phyloP scores from a whole-genome alignment of 2,797 vertebrate genomes.

The Distichodus sexfasciatus region DNA sequence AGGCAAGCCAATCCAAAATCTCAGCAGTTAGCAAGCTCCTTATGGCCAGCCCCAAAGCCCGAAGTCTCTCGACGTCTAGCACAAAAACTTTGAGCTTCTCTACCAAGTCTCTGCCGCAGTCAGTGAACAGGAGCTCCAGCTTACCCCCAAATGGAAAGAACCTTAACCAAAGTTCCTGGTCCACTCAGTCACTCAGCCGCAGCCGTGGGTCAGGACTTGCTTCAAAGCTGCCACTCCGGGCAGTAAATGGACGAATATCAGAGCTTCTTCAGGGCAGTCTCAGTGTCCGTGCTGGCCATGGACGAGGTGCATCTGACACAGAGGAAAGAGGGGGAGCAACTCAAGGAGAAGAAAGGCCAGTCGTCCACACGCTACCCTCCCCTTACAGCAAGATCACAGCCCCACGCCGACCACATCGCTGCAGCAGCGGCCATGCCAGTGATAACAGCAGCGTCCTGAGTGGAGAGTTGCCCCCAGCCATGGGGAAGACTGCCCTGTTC shows the following conservation, averaged over 20 bases:
- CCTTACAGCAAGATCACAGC: conserved; percentile 98
- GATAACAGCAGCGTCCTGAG: conserved; percentile 95
- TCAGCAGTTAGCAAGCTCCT: conserved; percentile 96
- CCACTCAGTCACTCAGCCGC: conserved; percentile 94
- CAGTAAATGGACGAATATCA: conserved; percentile 91
- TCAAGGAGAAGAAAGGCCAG: conserved; percentile 74
- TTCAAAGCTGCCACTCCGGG: conserved; percentile 89
- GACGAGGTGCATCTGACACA: conserved; percentile 68
- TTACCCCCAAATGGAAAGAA: conserved; percentile 81
- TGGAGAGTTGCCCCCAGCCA: conserved; percentile 92
- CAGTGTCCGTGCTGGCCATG: conserved; percentile 67
- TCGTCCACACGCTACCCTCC: conserved; percentile 84
- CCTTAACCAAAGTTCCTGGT: conserved; percentile 80
- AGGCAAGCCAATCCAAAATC: conserved; percentile 86
- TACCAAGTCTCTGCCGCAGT: conserved; percentile 94
- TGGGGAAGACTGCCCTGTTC: conserved; percentile 96
- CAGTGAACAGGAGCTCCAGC: conserved; percentile 84
- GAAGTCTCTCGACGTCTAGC: conserved; percentile 88
- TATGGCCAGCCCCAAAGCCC: conserved; percentile 89
- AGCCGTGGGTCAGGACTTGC: conserved; percentile 82
- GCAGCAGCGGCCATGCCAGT: conserved; percentile 91
- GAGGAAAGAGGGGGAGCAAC: conserved; percentile 59
- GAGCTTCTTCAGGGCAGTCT: conserved; percentile 89
- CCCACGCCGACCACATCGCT: conserved; percentile 87
- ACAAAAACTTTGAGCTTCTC: conserved; percentile 96